These are phyloP conservation scores for Latrodectus elegans DNA, from an alignment of 2,888 invertebrate genomes.

Conservation along the genomic window DNA sequence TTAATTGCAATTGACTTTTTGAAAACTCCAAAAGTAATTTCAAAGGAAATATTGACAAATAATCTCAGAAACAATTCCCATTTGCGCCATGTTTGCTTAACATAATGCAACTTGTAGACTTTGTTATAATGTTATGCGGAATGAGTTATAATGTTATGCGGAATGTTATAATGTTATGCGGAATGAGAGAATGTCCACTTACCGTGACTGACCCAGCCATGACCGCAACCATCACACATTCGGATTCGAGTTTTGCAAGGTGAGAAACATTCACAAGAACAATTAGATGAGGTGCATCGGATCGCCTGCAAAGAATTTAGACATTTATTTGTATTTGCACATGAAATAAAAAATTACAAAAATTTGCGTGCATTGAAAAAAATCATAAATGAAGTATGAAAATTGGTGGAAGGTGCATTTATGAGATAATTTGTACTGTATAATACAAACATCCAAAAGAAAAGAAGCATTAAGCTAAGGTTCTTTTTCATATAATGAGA, in stretches of 20 bases:
- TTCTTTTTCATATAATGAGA: no score
- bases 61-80: no score
- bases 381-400: background rate
- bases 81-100: no score
- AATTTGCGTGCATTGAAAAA: background rate
- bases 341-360: background rate
- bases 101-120: no score
- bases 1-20: no score
- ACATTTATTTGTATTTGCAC: no score
- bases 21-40: no score
- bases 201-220: constrained; percentile 86
- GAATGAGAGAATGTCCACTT: constrained; percentile 75
- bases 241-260: constrained; percentile 82
- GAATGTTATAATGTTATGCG: background rate
- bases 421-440: no score
- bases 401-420: no score
- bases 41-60: no score
- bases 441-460: no score
- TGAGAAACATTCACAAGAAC: constrained; percentile 82
- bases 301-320: constrained; percentile 78
- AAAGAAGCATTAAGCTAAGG: no score
- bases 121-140: background rate
- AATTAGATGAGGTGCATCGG: constrained; percentile 81
- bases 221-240: constrained; percentile 83
- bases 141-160: background rate